A percentile compares a stretch with the other conserved stretches of the same genome.
Evolutionary conservation across 2,888 invertebrate genomes (phyloP).

Genomic region (Rhagonycha lutea): DNA sequence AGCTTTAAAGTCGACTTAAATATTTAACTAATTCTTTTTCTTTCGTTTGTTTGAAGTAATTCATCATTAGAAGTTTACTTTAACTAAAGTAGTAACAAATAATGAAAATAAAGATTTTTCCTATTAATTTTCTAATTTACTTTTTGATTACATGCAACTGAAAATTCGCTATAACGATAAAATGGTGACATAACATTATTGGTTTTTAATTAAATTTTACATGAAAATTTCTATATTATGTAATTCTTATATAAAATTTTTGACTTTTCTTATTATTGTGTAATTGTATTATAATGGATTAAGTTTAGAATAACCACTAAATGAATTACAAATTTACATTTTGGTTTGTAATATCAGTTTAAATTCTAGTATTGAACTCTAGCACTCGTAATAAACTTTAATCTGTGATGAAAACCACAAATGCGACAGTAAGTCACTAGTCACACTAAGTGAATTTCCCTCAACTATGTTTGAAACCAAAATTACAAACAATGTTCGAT

Average conservation of each 20-base stretch:
- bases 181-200: no score
- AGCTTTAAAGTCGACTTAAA: no score
- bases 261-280: background rate
- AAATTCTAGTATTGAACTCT: background rate
- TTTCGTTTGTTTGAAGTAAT: no score
- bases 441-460: constrained; percentile 12
- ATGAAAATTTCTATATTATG: no score
- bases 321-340: background rate
- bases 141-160: no score
- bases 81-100: no score
- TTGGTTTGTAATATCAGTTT: background rate
- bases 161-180: no score
- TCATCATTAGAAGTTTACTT: no score
- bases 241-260: background rate
- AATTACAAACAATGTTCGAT: constrained; percentile 5
- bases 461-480: constrained; percentile 11
- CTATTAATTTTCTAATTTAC: no score
- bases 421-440: constrained; percentile 7
- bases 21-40: no score
- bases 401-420: constrained; percentile 15
- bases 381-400: constrained; percentile 11
- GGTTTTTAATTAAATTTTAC: no score
- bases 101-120: no score
- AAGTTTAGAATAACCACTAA: background rate
- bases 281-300: background rate